Conservation (phyloP, 23 tunicate genomes). For the Ascidia mentula region DNA sequence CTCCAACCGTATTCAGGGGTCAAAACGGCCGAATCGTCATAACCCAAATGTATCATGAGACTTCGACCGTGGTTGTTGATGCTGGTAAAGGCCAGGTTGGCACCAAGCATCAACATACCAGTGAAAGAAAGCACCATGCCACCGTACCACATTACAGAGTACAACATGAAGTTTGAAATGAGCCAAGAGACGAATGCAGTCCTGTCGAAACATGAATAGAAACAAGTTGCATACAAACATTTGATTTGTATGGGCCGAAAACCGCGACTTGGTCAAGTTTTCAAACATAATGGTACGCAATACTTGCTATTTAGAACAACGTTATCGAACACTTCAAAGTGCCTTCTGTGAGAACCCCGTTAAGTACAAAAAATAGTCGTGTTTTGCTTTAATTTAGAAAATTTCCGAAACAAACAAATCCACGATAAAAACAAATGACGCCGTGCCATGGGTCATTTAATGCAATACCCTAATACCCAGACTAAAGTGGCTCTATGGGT, state of each 20-base stretch:
- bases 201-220: slow-evolving; percentile 36
- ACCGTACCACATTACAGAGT: slow-evolving; percentile 62
- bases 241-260: no score
- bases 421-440: not conserved
- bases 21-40: slow-evolving; percentile 39
- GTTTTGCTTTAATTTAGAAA: not conserved
- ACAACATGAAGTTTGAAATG: slow-evolving; percentile 53
- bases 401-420: not conserved
- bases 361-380: not conserved
- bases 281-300: no score
- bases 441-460: no score
- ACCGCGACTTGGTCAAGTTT: no score
- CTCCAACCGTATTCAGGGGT: slow-evolving; percentile 73
- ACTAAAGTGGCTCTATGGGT: no score
- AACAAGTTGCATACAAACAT: not conserved
- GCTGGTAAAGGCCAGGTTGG: slow-evolving; percentile 57
- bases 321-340: not conserved
- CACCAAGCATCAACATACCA: slow-evolving; percentile 62
- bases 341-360: not conserved
- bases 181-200: slow-evolving; percentile 84
- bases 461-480: no score
- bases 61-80: slow-evolving; percentile 38
- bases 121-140: slow-evolving; percentile 54
- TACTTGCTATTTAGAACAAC: not conserved
- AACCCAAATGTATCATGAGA: slow-evolving; percentile 53